Conservation (phyloP, 2,888 invertebrate species). For the Onchidella celtica region DNA sequence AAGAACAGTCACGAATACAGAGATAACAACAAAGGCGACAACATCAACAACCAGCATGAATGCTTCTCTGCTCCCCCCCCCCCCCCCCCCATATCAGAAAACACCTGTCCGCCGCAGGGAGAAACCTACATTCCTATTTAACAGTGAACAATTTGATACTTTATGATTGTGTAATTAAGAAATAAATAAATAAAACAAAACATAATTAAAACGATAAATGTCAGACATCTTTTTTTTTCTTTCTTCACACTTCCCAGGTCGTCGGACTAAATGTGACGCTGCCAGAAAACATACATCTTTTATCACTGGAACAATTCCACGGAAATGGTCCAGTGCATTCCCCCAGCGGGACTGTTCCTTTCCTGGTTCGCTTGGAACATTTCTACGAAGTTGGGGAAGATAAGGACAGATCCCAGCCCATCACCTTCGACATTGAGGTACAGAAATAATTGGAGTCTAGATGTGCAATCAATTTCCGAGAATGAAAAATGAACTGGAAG, state of each 20-base stretch:
- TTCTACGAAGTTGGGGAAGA: slow-evolving; percentile 78
- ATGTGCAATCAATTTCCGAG: too few relatives aligned
- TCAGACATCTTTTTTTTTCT: not conserved
- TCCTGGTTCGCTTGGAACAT: slow-evolving; percentile 80
- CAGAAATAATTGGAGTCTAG: too few relatives aligned
- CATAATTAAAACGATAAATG: too few relatives aligned
- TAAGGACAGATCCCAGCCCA: slow-evolving; percentile 69
- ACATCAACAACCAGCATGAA: too few relatives aligned
- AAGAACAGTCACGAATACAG: not conserved
- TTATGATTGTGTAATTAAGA: too few relatives aligned
- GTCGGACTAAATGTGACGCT: slow-evolving; percentile 63
- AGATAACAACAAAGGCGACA: not conserved
- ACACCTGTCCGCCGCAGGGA: too few relatives aligned
- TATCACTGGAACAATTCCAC: slow-evolving; percentile 79
- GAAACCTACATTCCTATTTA: too few relatives aligned
- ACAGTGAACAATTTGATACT: too few relatives aligned
- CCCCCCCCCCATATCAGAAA: too few relatives aligned
- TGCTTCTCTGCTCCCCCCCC: too few relatives aligned
- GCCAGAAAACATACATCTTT: slow-evolving; percentile 76
- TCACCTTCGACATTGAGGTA: slow-evolving; percentile 77
- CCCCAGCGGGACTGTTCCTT: slow-evolving; percentile 53
- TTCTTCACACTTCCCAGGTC: slow-evolving; percentile 66
- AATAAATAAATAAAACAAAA: too few relatives aligned
- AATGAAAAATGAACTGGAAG: too few relatives aligned
- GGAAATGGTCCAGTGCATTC: slow-evolving; percentile 57